Conservation (phyloP, 2,888 invertebrate genomes). For the Catocala sponsa region DNA sequence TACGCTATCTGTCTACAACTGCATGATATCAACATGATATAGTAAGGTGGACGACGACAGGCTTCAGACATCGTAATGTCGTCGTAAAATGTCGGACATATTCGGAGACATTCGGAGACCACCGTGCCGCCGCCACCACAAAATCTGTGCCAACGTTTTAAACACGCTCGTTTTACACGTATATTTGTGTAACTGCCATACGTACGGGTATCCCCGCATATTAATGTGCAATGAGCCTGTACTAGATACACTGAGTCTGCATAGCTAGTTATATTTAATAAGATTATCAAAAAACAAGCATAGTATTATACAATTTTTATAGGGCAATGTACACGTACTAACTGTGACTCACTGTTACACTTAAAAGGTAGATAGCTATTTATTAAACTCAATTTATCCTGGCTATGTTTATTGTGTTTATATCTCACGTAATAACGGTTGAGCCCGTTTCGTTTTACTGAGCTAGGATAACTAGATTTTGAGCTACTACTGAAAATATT, state of each 20-base stretch:
- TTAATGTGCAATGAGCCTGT: not conserved
- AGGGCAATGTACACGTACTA: too few species aligned
- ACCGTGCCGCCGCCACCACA: conserved; percentile 47
- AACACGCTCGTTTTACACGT: conserved; percentile 17
- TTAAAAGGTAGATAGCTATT: too few species aligned
- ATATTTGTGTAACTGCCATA: conserved; percentile 26
- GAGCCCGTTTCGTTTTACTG: too few species aligned
- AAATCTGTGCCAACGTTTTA: conserved; percentile 44
- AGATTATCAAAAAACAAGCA: too few species aligned
- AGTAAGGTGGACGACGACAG: conserved; percentile 39
- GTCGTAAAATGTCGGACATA: conserved; percentile 52
- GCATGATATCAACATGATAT: conserved; percentile 44
- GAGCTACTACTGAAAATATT: too few species aligned
- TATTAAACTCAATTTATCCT: too few species aligned
- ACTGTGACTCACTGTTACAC: too few species aligned
- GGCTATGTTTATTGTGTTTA: too few species aligned
- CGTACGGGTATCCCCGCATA: conserved; percentile 45
- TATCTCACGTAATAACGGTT: too few species aligned
- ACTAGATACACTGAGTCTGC: not conserved
- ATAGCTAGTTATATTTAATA: not conserved
- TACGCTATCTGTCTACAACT: conserved; percentile 22
- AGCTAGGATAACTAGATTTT: too few species aligned
- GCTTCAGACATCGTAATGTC: conserved; percentile 55
- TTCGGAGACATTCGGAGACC: conserved; percentile 45
- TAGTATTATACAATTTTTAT: too few species aligned